Percentiles rank a stretch among this genome's conserved stretches.
Evolutionary conservation across 2,888 invertebrate genomes (phyloP).

Genomic region (Drosophila falleni): DNA sequence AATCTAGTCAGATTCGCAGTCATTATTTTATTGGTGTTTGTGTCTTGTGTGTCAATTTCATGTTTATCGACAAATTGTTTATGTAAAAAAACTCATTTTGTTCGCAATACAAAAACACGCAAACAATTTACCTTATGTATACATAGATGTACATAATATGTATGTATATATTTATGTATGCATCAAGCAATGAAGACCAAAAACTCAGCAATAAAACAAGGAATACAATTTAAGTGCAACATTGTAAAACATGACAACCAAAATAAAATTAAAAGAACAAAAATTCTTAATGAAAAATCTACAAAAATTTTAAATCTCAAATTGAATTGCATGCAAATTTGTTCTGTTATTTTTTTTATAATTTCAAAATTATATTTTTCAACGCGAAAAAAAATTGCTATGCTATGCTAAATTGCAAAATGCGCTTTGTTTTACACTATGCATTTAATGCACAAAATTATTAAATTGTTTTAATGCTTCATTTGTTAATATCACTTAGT

Average conservation of each 20-base stretch:
- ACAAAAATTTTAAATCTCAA: conserved; percentile 19
- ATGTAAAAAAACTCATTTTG: conserved; percentile 29
- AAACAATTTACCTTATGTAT: conserved; percentile 71
- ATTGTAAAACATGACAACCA: conserved; percentile 75
- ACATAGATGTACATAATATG: conserved; percentile 25
- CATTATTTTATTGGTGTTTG: conserved; percentile 62
- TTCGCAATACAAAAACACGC: conserved; percentile 65
- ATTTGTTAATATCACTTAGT: conserved; percentile 37
- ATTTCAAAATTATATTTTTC: conserved; percentile 55
- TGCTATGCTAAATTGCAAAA: conserved; percentile 70
- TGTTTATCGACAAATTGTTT: conserved; percentile 51
- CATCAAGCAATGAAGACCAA: conserved; percentile 55
- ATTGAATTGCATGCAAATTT: conserved; percentile 64
- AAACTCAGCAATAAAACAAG: conserved; percentile 57
- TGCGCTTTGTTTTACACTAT: conserved; percentile 76
- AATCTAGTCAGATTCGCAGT: conserved; percentile 58
- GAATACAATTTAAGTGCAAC: conserved; percentile 76
- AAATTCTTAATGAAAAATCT: conserved; percentile 22
- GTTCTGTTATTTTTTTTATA: conserved; percentile 30
- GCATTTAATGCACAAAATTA: conserved; percentile 66
- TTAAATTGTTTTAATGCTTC: conserved; percentile 72
- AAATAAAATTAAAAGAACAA: conserved; percentile 39
- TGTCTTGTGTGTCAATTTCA: conserved; percentile 63
- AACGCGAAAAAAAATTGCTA: conserved; percentile 45
- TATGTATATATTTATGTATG: conserved; percentile 26